Base-by-base conservation (phyloP, 2,888 invertebrate species). In the Noctua janthina region DNA sequence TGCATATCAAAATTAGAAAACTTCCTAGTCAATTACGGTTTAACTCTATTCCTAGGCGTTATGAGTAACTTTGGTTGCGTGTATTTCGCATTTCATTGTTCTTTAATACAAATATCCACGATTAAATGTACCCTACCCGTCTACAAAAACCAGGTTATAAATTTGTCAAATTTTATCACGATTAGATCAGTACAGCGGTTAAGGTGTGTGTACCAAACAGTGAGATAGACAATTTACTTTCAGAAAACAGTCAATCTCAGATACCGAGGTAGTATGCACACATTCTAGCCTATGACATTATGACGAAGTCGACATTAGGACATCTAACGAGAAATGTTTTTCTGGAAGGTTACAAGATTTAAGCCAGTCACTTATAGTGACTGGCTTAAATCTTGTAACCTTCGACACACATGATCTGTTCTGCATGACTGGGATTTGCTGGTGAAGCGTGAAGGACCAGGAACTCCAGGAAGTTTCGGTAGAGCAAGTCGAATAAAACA, bases 361-460 rank as follows among this genome's bases (percentile, higher is more conserved):
- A n/a, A n/a, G n/a, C n/a, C n/a, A n/a, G n/a, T n/a, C n/a, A n/a
- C n/a, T n/a, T n/a, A n/a, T n/a, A n/a, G 3, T 39, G 15, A 8
- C 1, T 29, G 23, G 15, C 43, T 43, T 51, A 43, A 20, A 62
- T 17, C 73, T 64, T 64, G 20, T 79, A 54, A 4, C 43, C 35
- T 64, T 20, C 20, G n/a, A 17, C 54, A 81, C 43, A 81, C 43
- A 17, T 23, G 23, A 17, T 64, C 35, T 35, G 20, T 20, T n/a
- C 23, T 35, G 43, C 29, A 71, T 80, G 43, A 64, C 62, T 80
- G n/a, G 13, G 35, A 62, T 71, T 51, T n/a, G 20, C 23, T 29
- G 7, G 43, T 11, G 23, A 15, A 49, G 62, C 51, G 62, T 62
- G 20, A 20, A 62, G 13, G 20, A 17, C 20, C 46, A 43, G 7